phyloP scores from a whole-genome alignment of 2,797 vertebrate genomes.

The Ispidina picta region DNA sequence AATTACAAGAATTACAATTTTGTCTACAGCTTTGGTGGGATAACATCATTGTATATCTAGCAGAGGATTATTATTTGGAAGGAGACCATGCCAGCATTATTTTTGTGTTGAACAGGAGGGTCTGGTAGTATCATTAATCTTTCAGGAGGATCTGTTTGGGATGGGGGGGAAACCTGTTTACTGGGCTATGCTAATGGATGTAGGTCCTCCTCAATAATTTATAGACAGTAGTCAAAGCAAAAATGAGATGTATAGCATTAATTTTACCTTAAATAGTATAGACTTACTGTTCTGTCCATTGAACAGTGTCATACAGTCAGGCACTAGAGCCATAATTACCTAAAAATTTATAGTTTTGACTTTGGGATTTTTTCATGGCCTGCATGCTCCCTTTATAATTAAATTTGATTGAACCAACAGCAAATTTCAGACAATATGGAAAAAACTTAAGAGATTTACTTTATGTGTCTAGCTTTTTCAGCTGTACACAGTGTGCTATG shows the following conservation, averaged over 20 bases:
- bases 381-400: neutral
- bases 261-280: neutral
- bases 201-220: neutral
- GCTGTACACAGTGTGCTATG: neutral
- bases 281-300: neutral
- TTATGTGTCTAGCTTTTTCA: neutral
- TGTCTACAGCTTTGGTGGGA: slow-evolving; percentile 8
- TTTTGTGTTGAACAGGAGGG: slow-evolving; percentile 47
- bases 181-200: neutral
- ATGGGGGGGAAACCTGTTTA: neutral
- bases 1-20: slow-evolving; percentile 76
- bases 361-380: neutral
- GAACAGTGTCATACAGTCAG: neutral
- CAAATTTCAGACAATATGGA: neutral
- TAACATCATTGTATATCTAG: slow-evolving; percentile 62
- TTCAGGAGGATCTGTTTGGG: neutral
- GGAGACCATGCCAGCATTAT: slow-evolving; percentile 33
- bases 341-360: neutral
- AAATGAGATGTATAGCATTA: neutral
- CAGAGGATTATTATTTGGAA: slow-evolving; percentile 56
- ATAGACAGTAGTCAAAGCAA: neutral
- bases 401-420: neutral
- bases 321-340: neutral
- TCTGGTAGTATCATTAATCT: slow-evolving; percentile 48
- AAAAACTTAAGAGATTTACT: neutral